phyloP scores from a whole-genome alignment of 1,140 invertebrate species.

The Trichomalopsis sarcophagae region DNA sequence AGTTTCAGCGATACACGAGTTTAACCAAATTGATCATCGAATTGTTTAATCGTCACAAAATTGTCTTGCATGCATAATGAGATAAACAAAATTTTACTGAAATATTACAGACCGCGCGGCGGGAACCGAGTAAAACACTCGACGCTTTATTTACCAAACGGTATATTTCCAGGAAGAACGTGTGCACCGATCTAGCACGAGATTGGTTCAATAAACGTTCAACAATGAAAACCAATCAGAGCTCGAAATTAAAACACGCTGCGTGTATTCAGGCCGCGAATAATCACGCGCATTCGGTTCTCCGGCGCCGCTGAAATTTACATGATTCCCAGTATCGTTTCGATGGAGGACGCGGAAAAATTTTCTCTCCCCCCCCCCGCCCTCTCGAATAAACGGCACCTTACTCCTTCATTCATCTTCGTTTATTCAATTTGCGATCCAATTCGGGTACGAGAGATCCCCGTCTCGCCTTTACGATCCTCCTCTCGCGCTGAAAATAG shows the following conservation, averaged over 20 bases:
- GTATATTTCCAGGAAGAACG: no score
- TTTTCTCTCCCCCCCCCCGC: not conserved
- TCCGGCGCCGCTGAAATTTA: constrained; percentile 32
- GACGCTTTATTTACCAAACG: not conserved
- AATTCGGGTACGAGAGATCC: not conserved
- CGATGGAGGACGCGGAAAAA: not conserved
- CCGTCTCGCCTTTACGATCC: not conserved
- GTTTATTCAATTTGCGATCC: constrained; percentile 44
- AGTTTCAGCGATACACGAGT: not conserved
- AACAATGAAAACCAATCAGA: not conserved
- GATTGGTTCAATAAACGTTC: not conserved
- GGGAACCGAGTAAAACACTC: not conserved
- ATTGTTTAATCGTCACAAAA: not conserved
- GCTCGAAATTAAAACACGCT: not conserved
- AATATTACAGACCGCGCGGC: not conserved
- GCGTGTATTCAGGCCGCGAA: not conserved
- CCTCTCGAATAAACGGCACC: not conserved
- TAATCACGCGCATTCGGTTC: not conserved
- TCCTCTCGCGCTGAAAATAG: not conserved
- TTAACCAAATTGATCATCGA: not conserved
- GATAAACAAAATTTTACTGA: not conserved
- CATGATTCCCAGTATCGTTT: not conserved
- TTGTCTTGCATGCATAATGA: not conserved
- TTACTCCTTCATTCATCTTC: constrained; percentile 18
- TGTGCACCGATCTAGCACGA: not conserved